Evolutionary conservation across 2,113 vertebrate species (phyloP).

Genomic region (Chrysochloris asiatica): DNA sequence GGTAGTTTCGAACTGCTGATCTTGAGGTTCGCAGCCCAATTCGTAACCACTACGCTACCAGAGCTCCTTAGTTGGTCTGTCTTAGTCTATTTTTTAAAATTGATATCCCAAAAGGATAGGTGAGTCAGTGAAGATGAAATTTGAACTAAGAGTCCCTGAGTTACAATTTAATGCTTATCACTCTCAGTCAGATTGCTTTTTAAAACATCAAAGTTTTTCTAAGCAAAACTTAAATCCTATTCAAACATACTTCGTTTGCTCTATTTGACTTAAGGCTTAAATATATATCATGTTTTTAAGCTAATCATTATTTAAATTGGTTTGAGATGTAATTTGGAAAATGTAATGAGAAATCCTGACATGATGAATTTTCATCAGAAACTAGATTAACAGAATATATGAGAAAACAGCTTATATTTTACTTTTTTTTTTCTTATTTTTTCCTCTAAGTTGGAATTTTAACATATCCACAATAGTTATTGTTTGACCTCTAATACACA

Average conservation of each 20-base stretch:
- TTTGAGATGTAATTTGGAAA: background rate
- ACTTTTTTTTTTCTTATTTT: background rate
- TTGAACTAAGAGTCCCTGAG: background rate
- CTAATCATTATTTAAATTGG: background rate
- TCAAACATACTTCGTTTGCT: background rate
- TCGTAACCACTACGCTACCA: no score
- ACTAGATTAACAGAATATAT: conserved; percentile 6
- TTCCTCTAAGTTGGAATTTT: background rate
- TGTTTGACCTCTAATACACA: background rate
- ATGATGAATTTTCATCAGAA: background rate
- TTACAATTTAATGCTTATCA: conserved; percentile 22
- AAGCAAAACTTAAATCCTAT: background rate
- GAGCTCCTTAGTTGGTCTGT: no score
- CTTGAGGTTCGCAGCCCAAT: no score
- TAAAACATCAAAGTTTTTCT: background rate
- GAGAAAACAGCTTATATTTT: background rate
- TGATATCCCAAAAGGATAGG: conserved; percentile 5
- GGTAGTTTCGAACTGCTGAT: no score
- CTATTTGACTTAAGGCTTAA: conserved; percentile 1
- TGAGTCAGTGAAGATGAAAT: background rate
- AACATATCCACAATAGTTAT: background rate
- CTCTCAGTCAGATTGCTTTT: background rate
- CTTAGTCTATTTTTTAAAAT: no score
- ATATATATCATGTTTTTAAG: background rate
- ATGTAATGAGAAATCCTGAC: conserved; percentile 12